Conservation (phyloP, 2,888 invertebrate species). For the Philhelius pedissequus region DNA sequence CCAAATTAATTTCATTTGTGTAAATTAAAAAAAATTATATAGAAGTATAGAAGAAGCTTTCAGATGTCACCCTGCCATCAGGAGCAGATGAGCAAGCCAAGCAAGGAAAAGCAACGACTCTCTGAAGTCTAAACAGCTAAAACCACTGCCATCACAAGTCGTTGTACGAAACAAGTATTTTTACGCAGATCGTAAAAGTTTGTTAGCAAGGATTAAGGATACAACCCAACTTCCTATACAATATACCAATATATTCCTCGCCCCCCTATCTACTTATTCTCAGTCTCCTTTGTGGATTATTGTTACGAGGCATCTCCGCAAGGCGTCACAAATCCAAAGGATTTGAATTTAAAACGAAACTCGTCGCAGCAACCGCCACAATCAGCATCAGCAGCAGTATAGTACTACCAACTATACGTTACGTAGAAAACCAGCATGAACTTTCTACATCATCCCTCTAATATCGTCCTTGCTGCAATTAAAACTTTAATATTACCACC, state of each 20-base stretch:
- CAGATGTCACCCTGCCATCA: constrained; percentile 55
- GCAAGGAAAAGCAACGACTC: not conserved
- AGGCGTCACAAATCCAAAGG: constrained; percentile 54
- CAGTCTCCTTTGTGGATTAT: not conserved
- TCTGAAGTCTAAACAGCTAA: constrained; percentile 2
- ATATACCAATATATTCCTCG: not conserved
- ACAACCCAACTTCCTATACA: not conserved
- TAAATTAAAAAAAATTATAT: constrained; percentile 47
- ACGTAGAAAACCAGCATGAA: constrained; percentile 13
- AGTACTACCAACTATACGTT: no score
- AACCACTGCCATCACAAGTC: constrained; percentile 16
- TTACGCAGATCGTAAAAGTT: constrained; percentile 63
- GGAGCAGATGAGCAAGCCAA: constrained; percentile 27
- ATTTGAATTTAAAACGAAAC: constrained; percentile 35
- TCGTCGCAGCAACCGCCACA: constrained; percentile 1
- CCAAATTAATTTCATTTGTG: constrained; percentile 67
- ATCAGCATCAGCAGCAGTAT: not conserved
- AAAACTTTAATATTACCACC: constrained; percentile 59
- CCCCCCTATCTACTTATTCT: not conserved
- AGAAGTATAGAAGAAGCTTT: constrained; percentile 16
- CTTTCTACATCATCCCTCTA: constrained; percentile 14
- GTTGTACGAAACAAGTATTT: constrained; percentile 23
- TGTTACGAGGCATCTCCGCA: constrained; percentile 40
- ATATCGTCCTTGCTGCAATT: constrained; percentile 50
- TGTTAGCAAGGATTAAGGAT: constrained; percentile 43